These are phyloP conservation scores for Tadarida brasiliensis DNA, from an alignment of 2,797 vertebrate species.

Conservation along the genomic window DNA sequence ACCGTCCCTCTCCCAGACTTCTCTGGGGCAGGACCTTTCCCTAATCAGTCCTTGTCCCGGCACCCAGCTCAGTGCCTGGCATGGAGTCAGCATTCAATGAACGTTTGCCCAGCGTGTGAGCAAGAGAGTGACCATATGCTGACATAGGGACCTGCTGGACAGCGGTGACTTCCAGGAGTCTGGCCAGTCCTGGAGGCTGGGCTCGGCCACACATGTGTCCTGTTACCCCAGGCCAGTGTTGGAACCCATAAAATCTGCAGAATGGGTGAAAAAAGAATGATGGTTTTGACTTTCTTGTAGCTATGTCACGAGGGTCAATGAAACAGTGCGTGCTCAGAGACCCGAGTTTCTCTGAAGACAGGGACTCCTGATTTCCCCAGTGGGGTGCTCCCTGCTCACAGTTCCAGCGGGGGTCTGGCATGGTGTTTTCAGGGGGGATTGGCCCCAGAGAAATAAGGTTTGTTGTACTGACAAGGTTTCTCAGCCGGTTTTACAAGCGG, in stretches of 20 bases:
- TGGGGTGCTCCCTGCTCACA: neutral
- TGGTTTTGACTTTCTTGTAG: constrained; percentile 40
- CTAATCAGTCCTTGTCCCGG: constrained; percentile 19
- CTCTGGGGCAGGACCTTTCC: constrained; percentile 25
- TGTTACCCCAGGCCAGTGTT: constrained; percentile 33
- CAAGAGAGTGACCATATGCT: constrained; percentile 33
- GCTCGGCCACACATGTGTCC: neutral
- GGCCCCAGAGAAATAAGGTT: constrained; percentile 20
- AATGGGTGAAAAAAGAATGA: constrained; percentile 49
- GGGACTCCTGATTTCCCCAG: neutral
- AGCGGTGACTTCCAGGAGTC: constrained; percentile 58
- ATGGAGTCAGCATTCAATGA: constrained; percentile 20
- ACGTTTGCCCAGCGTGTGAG: constrained; percentile 18
- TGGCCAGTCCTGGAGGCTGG: neutral
- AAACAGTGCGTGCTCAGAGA: neutral
- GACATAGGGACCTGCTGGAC: constrained; percentile 49
- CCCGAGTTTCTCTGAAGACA: neutral
- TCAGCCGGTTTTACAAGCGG: neutral
- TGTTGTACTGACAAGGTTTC: constrained; percentile 19
- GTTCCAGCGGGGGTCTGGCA: neutral
- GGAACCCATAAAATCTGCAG: constrained; percentile 49
- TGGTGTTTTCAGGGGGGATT: neutral
- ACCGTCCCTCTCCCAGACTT: neutral
- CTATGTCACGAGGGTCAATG: neutral
- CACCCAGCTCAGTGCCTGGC: neutral